Percentiles rank a stretch among this genome's conserved stretches.
These are phyloP conservation scores for Branchellion lobata DNA, from an alignment of 2,888 invertebrate genomes.

Conservation along the genomic window DNA sequence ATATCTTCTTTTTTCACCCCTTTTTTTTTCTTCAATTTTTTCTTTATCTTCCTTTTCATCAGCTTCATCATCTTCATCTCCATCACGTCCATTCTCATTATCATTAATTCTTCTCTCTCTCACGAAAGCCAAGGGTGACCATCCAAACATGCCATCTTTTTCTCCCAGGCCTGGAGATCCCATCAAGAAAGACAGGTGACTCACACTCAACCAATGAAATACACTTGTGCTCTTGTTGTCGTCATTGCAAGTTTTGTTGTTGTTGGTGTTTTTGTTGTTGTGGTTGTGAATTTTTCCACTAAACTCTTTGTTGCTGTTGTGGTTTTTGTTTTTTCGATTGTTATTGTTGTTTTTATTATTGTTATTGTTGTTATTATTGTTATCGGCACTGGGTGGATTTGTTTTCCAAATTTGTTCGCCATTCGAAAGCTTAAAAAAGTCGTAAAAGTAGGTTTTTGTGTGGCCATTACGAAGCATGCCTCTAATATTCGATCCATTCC, in stretches of 20 bases:
- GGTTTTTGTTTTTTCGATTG: not conserved
- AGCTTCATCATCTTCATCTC: not conserved
- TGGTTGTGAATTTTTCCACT: not conserved
- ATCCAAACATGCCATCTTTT: not conserved
- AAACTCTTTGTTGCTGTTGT: too few relatives aligned
- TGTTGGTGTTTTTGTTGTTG: not conserved
- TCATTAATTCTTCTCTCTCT: not conserved
- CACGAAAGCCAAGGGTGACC: not conserved
- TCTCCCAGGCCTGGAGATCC: not conserved
- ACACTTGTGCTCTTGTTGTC: not conserved
- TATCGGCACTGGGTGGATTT: too few relatives aligned
- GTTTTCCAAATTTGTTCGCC: constrained; percentile 12
- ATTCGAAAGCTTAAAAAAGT: not conserved
- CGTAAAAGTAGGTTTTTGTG: not conserved
- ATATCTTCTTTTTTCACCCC: too few relatives aligned
- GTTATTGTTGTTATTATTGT: not conserved
- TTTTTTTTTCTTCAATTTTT: too few relatives aligned
- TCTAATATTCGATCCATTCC: not conserved
- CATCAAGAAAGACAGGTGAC: not conserved
- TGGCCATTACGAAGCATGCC: not conserved
- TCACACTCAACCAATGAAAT: not conserved
- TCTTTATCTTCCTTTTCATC: not conserved
- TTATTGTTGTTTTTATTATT: not conserved
- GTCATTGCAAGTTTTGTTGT: not conserved
- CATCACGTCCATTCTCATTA: not conserved